A percentile compares a stretch with the other conserved stretches of the same genome.
Evolutionary conservation across 2,797 vertebrate genomes (phyloP).

Genomic region (Brachymystax lenok): DNA sequence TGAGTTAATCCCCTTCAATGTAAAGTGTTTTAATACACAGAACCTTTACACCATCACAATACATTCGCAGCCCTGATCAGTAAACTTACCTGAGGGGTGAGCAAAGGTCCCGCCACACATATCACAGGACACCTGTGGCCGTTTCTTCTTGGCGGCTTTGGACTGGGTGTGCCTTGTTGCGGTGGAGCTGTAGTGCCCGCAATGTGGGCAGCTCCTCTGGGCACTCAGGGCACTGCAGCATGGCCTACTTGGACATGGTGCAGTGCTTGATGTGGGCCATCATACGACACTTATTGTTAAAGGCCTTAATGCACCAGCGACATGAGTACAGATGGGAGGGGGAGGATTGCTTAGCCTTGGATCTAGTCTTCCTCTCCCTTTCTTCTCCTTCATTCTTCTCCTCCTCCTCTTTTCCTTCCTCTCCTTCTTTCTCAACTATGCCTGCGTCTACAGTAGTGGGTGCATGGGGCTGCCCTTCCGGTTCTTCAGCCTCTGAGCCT

Average conservation of each 20-base stretch:
- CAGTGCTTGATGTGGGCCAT: slow-evolving; percentile 82
- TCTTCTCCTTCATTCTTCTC: slow-evolving; percentile 24
- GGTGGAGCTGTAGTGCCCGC: slow-evolving; percentile 79
- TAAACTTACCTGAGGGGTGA: slow-evolving; percentile 81
- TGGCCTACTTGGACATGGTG: slow-evolving; percentile 68
- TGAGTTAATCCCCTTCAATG: not conserved
- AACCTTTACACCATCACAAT: too few relatives aligned
- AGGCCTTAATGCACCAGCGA: slow-evolving; percentile 81
- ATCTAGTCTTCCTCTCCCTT: not conserved
- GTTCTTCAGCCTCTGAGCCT: slow-evolving; percentile 33
- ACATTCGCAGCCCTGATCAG: too few relatives aligned
- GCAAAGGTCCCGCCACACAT: slow-evolving; percentile 85
- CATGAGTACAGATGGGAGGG: slow-evolving; percentile 74
- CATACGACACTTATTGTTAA: slow-evolving; percentile 84
- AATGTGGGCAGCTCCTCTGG: slow-evolving; percentile 58
- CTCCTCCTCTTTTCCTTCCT: slow-evolving; percentile 25
- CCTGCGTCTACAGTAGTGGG: not conserved
- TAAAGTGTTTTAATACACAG: too few relatives aligned
- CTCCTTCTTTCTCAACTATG: too few relatives aligned
- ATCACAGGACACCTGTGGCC: slow-evolving; percentile 75
- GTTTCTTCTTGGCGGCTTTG: slow-evolving; percentile 70
- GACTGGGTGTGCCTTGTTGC: slow-evolving; percentile 65
- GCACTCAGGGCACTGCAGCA: slow-evolving; percentile 75
- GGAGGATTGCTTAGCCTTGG: slow-evolving; percentile 18
- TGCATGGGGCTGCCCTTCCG: slow-evolving; percentile 15